These are phyloP conservation scores for Ormyrus thymus DNA, from an alignment of 2,888 invertebrate species.

Conservation along the genomic window DNA sequence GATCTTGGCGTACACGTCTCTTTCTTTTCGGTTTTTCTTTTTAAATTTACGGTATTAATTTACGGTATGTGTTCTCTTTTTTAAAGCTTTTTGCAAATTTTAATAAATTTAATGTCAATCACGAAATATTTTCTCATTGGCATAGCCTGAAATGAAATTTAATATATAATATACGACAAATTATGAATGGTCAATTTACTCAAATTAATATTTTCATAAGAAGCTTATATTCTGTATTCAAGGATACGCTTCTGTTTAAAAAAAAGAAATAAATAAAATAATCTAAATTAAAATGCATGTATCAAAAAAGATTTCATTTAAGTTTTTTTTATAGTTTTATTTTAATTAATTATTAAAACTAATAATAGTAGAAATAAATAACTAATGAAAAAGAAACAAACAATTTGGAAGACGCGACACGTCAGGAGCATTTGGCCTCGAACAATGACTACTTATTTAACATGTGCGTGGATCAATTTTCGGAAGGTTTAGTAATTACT, in stretches of 20 bases:
- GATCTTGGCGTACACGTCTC: constrained; percentile 49
- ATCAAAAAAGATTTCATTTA: constrained; percentile 26
- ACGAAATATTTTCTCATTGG: constrained; percentile 46
- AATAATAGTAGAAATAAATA: constrained; percentile 48
- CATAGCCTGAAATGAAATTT: constrained; percentile 42
- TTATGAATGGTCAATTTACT: constrained; percentile 59
- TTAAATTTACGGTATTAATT: constrained; percentile 51
- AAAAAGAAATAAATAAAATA: constrained; percentile 28
- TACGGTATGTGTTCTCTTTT: constrained; percentile 56
- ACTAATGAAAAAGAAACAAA: constrained; percentile 40
- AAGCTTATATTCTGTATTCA: constrained; percentile 35
- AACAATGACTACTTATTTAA: constrained; percentile 54
- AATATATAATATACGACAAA: constrained; percentile 61
- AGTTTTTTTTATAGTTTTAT: constrained; percentile 28
- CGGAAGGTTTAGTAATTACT: constrained; percentile 53
- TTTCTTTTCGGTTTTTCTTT: constrained; percentile 34
- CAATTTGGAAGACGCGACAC: constrained; percentile 57
- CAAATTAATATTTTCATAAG: constrained; percentile 36
- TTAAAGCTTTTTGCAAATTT: constrained; percentile 58
- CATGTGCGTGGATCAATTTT: constrained; percentile 54
- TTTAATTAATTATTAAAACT: constrained; percentile 27
- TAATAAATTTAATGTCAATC: constrained; percentile 47
- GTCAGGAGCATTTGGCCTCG: constrained; percentile 53
- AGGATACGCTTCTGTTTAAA: constrained; percentile 46
- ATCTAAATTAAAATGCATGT: constrained; percentile 11